Conservation (phyloP, 2,113 vertebrate species). For the Illadopsis cleaveri region DNA sequence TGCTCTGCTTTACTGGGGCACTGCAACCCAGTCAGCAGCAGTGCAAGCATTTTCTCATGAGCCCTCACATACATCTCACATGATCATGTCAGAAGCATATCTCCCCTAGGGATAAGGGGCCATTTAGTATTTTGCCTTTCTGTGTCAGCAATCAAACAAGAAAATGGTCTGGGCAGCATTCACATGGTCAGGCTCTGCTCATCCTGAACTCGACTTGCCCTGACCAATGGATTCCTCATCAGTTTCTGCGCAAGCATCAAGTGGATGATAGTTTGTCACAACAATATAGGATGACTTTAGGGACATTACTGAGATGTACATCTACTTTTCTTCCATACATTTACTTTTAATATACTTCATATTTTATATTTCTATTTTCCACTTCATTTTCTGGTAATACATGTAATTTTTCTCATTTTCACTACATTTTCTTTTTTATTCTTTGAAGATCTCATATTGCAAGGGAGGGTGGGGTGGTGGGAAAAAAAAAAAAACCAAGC, state of each 20-base stretch:
- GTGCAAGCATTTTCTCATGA: not conserved
- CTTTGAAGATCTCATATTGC: not conserved
- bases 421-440: not conserved
- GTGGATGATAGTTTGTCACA: not conserved
- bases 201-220: not conserved
- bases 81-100: not conserved
- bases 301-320: not conserved
- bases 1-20: not conserved
- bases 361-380: not conserved
- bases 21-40: too few species aligned
- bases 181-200: not conserved
- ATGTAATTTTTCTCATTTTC: not conserved
- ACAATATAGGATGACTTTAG: not conserved
- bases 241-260: not conserved
- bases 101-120: not conserved
- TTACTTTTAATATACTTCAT: not conserved
- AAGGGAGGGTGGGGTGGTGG: not conserved
- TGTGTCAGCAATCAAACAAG: not conserved
- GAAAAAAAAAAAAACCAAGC: not conserved
- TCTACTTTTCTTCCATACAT: not conserved
- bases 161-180: not conserved
- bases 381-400: not conserved
- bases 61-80: not conserved
- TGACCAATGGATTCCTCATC: not conserved
- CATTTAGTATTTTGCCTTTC: not conserved